phyloP scores from a whole-genome alignment of 2,113 vertebrate species.

The Phrynosoma blainvillii region DNA sequence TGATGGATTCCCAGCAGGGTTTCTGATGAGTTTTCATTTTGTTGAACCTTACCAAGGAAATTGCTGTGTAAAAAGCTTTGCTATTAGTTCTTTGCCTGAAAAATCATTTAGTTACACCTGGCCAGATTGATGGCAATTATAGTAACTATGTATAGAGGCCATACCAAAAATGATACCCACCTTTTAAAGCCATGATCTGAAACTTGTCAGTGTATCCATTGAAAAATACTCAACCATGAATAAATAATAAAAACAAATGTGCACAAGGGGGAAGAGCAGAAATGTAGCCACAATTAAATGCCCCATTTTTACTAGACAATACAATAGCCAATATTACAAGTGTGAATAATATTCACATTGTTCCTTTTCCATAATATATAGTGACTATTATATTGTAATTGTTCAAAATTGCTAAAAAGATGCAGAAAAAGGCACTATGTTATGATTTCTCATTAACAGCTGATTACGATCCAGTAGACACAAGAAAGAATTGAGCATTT shows the following conservation, averaged over 20 bases:
- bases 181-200: slow-evolving; percentile 56
- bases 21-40: slow-evolving; percentile 82
- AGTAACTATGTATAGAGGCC: slow-evolving; percentile 63
- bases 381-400: neutral
- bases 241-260: slow-evolving; percentile 55
- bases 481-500: slow-evolving; percentile 30
- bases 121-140: slow-evolving; percentile 72
- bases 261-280: neutral
- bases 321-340: neutral
- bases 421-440: neutral
- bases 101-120: slow-evolving; percentile 76
- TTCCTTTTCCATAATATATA: neutral
- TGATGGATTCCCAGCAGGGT: slow-evolving; percentile 82
- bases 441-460: neutral
- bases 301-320: neutral
- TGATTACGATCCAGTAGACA: neutral
- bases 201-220: slow-evolving; percentile 23
- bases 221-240: slow-evolving; percentile 59
- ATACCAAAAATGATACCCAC: slow-evolving; percentile 64
- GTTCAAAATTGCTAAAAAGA: neutral
- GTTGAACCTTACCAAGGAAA: slow-evolving; percentile 80
- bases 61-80: slow-evolving; percentile 75
- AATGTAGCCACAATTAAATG: neutral
- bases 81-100: slow-evolving; percentile 74
- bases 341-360: neutral